Evolutionary conservation across 1,140 invertebrate species (phyloP), one percentile per base, ranked within the genome.

Genomic region (Yoshiicerus persimilis): DNA sequence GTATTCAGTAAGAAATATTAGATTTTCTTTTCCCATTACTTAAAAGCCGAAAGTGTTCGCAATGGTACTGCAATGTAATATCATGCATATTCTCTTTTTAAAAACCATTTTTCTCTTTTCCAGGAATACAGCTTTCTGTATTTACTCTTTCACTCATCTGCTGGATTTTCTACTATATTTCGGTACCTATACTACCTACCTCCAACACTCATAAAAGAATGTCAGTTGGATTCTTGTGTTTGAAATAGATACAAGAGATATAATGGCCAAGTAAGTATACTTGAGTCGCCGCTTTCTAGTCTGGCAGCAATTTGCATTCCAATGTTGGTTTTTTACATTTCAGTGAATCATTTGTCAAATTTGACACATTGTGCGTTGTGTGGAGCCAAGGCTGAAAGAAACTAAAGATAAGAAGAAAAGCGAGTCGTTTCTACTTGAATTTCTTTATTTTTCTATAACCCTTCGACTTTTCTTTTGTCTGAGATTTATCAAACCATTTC

Each of bases 321-420:
- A 85, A 85, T 85, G 84, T 34, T 56, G 25, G 84, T 47, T 85
- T 80, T 85, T 85, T 85, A 85, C 84, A 64, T 85, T 85, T 85
- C 84, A 64, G 30, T 85, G 84, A 85, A 85, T 85, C 84, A 85
- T 85, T 85, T 85, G 84, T 85, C 84, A 85, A 85, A 85, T 85
- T 85, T 85, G 84, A 85, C 84, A 85, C 39, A 85, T 56, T 85
- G 39, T 85, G 38, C 75, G 75, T 34, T 36, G 75, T 80, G 75
- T 80, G 75, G 30, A 80, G 75, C 75, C 75, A 80, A 80, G 32
- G 75, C n/a, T 34, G 75, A 36, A 80, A 80, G 75, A 80, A 80
- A 80, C 66, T 5, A 70, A 30, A 11, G 30, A 80, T 30, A 80
- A 25, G 64, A 80, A 80, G 75, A 36, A 36, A 36, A 32, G 34